Evolutionary conservation across 2,797 vertebrate species (phyloP).

Genomic region (Schizopygopsis malacanthus): DNA sequence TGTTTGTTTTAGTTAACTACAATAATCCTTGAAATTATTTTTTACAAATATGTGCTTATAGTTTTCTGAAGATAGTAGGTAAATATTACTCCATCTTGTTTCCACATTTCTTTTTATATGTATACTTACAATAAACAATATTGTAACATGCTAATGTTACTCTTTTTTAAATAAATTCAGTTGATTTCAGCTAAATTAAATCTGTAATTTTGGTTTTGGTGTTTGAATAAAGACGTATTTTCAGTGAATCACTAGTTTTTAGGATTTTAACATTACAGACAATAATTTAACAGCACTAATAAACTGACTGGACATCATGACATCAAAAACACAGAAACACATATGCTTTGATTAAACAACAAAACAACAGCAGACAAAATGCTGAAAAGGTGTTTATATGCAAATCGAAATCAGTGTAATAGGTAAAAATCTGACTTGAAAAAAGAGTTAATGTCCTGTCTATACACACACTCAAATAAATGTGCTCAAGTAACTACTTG

Average conservation of each 20-base stretch:
- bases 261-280: not conserved
- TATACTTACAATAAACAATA: no score
- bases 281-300: not conserved
- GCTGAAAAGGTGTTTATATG: not conserved
- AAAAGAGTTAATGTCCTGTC: not conserved
- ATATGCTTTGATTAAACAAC: not conserved
- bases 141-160: no score
- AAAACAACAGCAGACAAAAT: not conserved
- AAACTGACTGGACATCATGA: not conserved
- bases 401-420: not conserved
- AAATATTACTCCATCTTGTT: no score
- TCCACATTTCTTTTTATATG: no score
- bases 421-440: not conserved
- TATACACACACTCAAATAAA: not conserved
- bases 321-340: not conserved
- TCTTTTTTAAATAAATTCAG: no score
- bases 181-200: no score
- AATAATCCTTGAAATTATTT: no score
- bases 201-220: not conserved
- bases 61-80: no score
- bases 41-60: no score
- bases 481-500: not conserved
- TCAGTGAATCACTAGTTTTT: not conserved
- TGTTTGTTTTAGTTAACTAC: no score
- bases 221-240: not conserved